These are phyloP conservation scores for Phalloptychus januarius DNA, from an alignment of 2,797 vertebrate species.

Conservation along the genomic window DNA sequence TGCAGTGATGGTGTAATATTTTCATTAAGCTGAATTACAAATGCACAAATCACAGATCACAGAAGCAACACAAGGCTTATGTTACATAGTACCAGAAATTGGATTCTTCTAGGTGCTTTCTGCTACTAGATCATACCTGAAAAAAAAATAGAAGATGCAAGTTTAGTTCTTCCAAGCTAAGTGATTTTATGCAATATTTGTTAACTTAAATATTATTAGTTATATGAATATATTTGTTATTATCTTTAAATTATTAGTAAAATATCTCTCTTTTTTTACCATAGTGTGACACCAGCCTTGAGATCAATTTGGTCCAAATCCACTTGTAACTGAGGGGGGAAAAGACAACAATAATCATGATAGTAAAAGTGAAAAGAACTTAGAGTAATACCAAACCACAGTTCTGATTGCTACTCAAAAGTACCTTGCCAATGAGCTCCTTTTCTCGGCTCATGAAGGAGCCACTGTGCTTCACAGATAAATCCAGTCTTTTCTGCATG, in stretches of 20 bases:
- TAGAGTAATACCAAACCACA: background rate
- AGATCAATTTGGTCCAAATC: conserved; percentile 88
- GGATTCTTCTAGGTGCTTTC: conserved; percentile 74
- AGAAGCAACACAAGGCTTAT: conserved; percentile 56
- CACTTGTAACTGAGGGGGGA: conserved; percentile 81
- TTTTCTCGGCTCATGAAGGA: conserved; percentile 92
- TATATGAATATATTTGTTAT: background rate
- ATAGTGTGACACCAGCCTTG: conserved; percentile 82
- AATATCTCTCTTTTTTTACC: conserved; percentile 74
- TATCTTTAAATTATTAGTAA: background rate
- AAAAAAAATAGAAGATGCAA: conserved; percentile 27
- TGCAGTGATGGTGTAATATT: conserved; percentile 55
- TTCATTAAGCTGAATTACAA: conserved; percentile 68
- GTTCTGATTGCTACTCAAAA: background rate
- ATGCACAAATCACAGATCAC: conserved; percentile 62
- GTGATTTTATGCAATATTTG: background rate
- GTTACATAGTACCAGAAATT: conserved; percentile 41
- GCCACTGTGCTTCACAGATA: conserved; percentile 88
- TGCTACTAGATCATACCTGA: conserved; percentile 81
- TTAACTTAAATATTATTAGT: background rate
- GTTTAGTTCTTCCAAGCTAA: background rate
- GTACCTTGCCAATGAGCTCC: conserved; percentile 91
- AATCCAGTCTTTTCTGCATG: conserved; percentile 83
- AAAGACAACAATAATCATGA: conserved; percentile 8
- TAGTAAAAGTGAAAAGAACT: background rate